A percentile compares a stretch with the other conserved stretches of the same genome.
These are phyloP conservation scores for Phrynocephalus versicolor DNA, from an alignment of 2,113 vertebrate species.

Conservation along the genomic window DNA sequence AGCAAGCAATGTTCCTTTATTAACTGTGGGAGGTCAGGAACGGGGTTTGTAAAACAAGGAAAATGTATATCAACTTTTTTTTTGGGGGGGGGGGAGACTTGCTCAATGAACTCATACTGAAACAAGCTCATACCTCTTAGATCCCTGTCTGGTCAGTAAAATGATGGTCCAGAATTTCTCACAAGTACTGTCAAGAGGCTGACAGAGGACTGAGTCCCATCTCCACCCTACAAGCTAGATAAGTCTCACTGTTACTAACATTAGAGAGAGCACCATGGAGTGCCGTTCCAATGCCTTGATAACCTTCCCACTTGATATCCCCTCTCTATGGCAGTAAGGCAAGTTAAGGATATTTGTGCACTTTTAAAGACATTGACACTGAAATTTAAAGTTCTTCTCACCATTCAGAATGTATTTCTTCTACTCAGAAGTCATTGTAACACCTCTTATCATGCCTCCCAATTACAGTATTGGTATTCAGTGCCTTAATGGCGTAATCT, in stretches of 20 bases:
- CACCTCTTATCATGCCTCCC: too few relatives aligned
- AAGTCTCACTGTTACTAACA: not conserved
- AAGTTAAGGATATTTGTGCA: not conserved
- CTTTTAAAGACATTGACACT: not conserved
- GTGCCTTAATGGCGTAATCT: not conserved
- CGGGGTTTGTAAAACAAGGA: not conserved
- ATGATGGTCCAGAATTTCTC: not conserved
- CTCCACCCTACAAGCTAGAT: not conserved
- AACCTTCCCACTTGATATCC: not conserved
- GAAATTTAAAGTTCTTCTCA: too few relatives aligned
- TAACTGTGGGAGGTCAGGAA: not conserved
- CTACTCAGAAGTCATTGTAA: not conserved
- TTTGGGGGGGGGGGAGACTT: not conserved
- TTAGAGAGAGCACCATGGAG: not conserved
- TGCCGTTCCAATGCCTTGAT: not conserved
- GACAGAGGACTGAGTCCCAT: not conserved
- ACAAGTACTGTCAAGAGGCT: not conserved
- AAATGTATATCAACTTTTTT: not conserved
- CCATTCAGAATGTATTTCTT: not conserved
- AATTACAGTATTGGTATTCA: not conserved
- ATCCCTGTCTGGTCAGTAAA: not conserved
- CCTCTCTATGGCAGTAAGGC: not conserved
- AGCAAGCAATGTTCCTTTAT: not conserved
- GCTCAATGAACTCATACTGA: not conserved
- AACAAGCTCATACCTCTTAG: not conserved